Percentiles rank a stretch among this genome's conserved stretches.
Evolutionary conservation across 2,113 vertebrate species (phyloP).

Genomic region (Syngnathus floridae): DNA sequence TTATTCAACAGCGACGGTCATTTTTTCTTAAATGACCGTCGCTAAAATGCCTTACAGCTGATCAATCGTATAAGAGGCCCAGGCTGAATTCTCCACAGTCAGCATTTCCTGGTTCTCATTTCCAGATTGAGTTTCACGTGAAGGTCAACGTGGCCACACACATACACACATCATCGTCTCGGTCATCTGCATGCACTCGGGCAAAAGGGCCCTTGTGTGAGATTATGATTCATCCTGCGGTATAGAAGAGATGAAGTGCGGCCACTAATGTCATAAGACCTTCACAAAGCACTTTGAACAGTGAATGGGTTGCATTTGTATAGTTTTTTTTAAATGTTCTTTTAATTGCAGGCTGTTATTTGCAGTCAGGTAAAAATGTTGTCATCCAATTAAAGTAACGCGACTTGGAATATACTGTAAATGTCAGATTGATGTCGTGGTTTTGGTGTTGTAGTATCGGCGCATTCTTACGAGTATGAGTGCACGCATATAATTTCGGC

Average conservation of each 20-base stretch:
- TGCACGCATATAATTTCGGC: neutral
- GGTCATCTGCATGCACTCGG: conserved; percentile 17
- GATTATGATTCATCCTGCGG: conserved; percentile 33
- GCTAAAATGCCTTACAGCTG: conserved; percentile 60
- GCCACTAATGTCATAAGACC: conserved; percentile 9
- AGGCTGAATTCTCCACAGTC: conserved; percentile 45
- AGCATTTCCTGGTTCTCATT: conserved; percentile 62
- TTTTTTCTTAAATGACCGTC: neutral
- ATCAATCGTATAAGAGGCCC: conserved; percentile 53
- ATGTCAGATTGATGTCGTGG: neutral
- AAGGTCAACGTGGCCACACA: conserved; percentile 49
- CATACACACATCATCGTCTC: conserved; percentile 1
- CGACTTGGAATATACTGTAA: neutral
- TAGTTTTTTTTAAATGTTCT: neutral
- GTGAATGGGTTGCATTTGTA: neutral
- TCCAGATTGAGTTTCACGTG: conserved; percentile 64
- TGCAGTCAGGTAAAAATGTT: neutral
- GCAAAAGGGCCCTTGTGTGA: conserved; percentile 20
- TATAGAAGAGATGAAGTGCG: conserved; percentile 8
- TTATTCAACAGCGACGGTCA: neutral
- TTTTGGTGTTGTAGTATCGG: neutral
- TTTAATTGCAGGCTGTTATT: neutral
- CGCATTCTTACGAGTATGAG: neutral
- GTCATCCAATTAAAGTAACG: neutral
- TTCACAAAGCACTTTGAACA: conserved; percentile 18